These are phyloP conservation scores for Meghimatium bilineatum DNA, from an alignment of 2,888 invertebrate species.

Conservation along the genomic window DNA sequence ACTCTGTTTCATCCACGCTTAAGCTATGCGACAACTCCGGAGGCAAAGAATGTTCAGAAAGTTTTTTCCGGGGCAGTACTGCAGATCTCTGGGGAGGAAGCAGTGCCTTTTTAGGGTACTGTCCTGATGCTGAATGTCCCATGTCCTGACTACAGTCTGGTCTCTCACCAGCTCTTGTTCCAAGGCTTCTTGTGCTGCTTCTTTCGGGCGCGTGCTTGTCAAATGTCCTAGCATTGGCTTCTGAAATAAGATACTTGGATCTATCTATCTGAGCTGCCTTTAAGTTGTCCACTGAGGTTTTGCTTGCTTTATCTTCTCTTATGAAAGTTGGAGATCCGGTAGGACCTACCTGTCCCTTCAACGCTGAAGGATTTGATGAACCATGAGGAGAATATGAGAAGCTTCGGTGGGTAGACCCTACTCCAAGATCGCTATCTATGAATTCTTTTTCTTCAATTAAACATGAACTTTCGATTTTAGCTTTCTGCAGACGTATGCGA, in stretches of 20 bases:
- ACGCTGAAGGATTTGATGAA: slow-evolving; percentile 24
- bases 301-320: slow-evolving; percentile 49
- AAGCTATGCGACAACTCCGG: slow-evolving; percentile 51
- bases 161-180: slow-evolving; percentile 28
- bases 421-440: slow-evolving; percentile 24
- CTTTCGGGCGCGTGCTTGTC: slow-evolving; percentile 56
- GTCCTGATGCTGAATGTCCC: slow-evolving; percentile 44
- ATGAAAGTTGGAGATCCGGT: slow-evolving; percentile 30
- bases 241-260: slow-evolving; percentile 70
- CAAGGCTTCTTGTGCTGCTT: slow-evolving; percentile 59
- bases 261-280: slow-evolving; percentile 69
- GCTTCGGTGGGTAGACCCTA: slow-evolving; percentile 13
- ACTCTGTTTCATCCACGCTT: slow-evolving; percentile 46
- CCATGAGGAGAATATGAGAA: slow-evolving; percentile 21
- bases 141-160: slow-evolving; percentile 28
- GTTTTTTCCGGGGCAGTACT: slow-evolving; percentile 57
- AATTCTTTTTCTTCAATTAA: slow-evolving; percentile 55
- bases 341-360: slow-evolving; percentile 36
- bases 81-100: slow-evolving; percentile 67
- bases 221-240: slow-evolving; percentile 61
- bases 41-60: slow-evolving; percentile 54
- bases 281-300: slow-evolving; percentile 67
- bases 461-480: slow-evolving; percentile 68
- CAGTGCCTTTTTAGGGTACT: slow-evolving; percentile 69
- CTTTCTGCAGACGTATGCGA: slow-evolving; percentile 71